Conservation (phyloP, 2,888 invertebrate species). For the Malacosoma neustria region DNA sequence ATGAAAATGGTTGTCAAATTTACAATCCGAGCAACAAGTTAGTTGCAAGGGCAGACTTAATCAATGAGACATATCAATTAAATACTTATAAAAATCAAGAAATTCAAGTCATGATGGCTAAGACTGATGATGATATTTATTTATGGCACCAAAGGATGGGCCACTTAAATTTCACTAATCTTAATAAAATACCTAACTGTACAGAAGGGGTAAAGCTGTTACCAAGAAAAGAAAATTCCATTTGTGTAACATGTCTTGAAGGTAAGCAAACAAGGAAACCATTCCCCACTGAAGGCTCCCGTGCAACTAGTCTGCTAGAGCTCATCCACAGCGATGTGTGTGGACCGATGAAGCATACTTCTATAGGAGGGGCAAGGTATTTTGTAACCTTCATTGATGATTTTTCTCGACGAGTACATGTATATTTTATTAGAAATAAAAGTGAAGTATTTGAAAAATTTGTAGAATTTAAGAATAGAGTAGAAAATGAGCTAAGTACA, state of each 20-base stretch:
- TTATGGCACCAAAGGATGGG: background rate
- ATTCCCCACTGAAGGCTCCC: background rate
- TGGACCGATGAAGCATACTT: conserved; percentile 6
- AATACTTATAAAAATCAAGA: too few species aligned
- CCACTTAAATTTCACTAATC: background rate
- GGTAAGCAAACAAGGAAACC: background rate
- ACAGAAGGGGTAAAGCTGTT: background rate
- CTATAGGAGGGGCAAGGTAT: conserved; percentile 6
- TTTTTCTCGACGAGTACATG: conserved; percentile 1
- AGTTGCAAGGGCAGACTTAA: too few species aligned
- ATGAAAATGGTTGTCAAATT: background rate
- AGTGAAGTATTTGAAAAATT: background rate
- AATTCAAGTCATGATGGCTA: background rate
- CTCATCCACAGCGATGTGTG: conserved; percentile 5
- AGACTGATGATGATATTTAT: background rate
- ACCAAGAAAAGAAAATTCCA: background rate
- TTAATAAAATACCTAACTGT: background rate
- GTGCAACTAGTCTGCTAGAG: background rate
- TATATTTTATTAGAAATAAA: conserved; percentile 5
- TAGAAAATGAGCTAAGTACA: too few species aligned
- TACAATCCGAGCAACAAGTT: too few species aligned
- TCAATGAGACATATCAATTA: too few species aligned
- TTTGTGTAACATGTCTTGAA: background rate
- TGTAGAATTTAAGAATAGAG: background rate
- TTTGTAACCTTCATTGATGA: conserved; percentile 6